Percentiles rank a stretch among this genome's conserved stretches.
These are phyloP conservation scores for Lepidothrix coronata DNA, from an alignment of 2,113 vertebrate genomes.

Conservation along the genomic window DNA sequence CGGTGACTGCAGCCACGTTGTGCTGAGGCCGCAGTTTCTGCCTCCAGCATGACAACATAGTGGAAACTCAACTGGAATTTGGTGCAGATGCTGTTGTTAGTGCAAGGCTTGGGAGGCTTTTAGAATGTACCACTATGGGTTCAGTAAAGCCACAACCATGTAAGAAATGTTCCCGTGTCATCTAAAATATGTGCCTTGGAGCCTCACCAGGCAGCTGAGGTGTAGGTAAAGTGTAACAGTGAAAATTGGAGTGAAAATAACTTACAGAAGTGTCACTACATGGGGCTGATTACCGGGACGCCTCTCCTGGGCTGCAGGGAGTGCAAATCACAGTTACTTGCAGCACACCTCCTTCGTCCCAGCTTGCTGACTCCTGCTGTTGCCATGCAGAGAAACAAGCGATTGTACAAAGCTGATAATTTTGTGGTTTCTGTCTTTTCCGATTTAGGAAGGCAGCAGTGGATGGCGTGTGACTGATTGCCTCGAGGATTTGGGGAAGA, in stretches of 20 bases:
- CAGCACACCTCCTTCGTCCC: not conserved
- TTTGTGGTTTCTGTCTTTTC: not conserved
- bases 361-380: not conserved
- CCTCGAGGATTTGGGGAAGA: rapidly evolving
- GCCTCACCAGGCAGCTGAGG: not conserved
- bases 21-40: not conserved
- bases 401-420: not conserved
- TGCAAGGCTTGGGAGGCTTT: not conserved
- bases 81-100: not conserved
- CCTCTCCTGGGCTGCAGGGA: rapidly evolving
- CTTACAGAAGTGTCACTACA: not conserved
- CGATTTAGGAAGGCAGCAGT: not conserved
- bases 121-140: not conserved
- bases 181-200: not conserved
- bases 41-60: rapidly evolving
- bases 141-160: not conserved
- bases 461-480: not conserved
- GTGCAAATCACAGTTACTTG: not conserved
- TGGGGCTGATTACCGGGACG: rapidly evolving
- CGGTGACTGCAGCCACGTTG: not conserved
- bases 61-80: not conserved
- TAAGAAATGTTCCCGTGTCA: not conserved
- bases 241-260: not conserved
- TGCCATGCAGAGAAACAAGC: not conserved
- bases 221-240: not conserved